phyloP scores from a whole-genome alignment of 2,797 vertebrate species.

The Chromis chromis region DNA sequence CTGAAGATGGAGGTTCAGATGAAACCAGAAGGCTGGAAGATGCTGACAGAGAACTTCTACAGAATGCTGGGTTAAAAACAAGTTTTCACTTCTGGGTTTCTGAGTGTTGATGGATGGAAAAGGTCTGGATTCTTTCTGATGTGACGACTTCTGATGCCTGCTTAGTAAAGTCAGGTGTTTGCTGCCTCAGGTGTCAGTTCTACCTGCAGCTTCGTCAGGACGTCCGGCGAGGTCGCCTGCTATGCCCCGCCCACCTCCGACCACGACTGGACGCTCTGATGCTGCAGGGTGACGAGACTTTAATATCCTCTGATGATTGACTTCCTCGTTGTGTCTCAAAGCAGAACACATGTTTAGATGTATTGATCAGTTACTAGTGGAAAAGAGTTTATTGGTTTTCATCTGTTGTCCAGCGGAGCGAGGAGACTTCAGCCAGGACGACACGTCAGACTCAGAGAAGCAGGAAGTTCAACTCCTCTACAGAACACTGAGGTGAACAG shows the following conservation, averaged over 20 bases:
- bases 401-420: constrained; percentile 18
- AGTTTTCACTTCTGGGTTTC: no score
- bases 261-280: constrained; percentile 35
- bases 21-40: no score
- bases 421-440: constrained; percentile 1
- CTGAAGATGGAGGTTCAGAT: no score
- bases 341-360: no score
- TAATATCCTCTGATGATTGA: no score
- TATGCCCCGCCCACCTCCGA: constrained; percentile 11
- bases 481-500: constrained; percentile 33
- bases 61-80: no score
- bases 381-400: no score
- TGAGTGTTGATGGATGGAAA: no score
- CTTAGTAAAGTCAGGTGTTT: background rate
- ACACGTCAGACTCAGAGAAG: background rate
- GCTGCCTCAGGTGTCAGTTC: constrained; percentile 41
- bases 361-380: no score
- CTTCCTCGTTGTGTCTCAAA: no score
- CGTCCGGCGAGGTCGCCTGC: constrained; percentile 29
- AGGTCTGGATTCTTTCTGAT: no score
- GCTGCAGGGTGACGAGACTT: constrained; percentile 39
- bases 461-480: constrained; percentile 27
- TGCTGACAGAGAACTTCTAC: background rate
- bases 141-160: no score
- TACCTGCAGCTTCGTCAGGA: constrained; percentile 59